These are phyloP conservation scores for Augochlorella aurata DNA, from an alignment of 2,888 invertebrate genomes.

Conservation along the genomic window DNA sequence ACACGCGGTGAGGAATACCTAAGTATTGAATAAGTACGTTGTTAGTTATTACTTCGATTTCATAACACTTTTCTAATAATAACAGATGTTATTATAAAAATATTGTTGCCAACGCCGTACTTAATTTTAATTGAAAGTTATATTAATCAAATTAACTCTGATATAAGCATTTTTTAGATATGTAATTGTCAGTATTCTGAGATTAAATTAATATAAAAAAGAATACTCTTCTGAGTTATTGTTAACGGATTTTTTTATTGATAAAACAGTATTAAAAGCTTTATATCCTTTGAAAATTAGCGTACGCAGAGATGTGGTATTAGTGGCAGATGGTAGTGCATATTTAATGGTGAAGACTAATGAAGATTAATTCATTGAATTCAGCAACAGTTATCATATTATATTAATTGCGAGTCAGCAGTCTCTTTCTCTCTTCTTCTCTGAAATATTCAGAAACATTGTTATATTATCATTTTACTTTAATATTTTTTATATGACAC, in stretches of 20 bases:
- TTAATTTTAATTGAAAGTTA: too few species aligned
- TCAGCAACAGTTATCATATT: background rate
- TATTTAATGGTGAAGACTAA: background rate
- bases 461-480: background rate
- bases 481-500: background rate
- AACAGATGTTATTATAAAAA: too few species aligned
- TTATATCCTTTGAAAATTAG: background rate
- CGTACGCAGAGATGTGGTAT: background rate
- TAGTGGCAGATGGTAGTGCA: background rate
- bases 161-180: too few species aligned
- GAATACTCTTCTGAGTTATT: too few species aligned
- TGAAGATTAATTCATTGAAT: background rate
- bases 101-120: too few species aligned
- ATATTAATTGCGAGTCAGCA: background rate
- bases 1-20: background rate
- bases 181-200: too few species aligned
- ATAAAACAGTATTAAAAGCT: background rate
- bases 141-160: too few species aligned
- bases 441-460: background rate
- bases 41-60: too few species aligned
- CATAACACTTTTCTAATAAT: too few species aligned
- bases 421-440: background rate
- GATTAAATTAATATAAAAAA: too few species aligned
- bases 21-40: too few species aligned
- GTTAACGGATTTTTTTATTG: background rate